phyloP scores from a whole-genome alignment of 1,140 invertebrate species.

The Acromyrmex charruanus region DNA sequence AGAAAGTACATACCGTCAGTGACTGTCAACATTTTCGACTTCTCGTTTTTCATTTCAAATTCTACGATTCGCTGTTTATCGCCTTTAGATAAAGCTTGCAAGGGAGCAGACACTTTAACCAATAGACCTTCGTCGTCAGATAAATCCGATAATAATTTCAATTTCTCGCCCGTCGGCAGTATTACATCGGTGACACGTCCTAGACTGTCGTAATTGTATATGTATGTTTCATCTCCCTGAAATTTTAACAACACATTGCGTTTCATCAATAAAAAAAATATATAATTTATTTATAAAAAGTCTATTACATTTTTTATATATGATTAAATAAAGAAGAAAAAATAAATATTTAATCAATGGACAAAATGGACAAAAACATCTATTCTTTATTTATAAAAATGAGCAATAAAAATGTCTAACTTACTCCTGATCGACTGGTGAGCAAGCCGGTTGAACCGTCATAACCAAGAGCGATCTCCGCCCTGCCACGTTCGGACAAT shows the following conservation, averaged over 20 bases:
- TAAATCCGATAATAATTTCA: slow-evolving; percentile 92
- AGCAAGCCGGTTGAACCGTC: slow-evolving; percentile 93
- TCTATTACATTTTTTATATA: background rate
- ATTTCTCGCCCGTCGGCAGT: slow-evolving; percentile 95
- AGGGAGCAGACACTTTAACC: slow-evolving; percentile 88
- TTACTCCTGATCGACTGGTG: slow-evolving; percentile 92
- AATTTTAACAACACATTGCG: slow-evolving; percentile 70
- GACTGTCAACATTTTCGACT: slow-evolving; percentile 87
- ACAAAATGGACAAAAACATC: background rate
- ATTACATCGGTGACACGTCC: slow-evolving; percentile 94
- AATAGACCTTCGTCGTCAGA: slow-evolving; percentile 91
- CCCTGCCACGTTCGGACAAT: slow-evolving; percentile 92
- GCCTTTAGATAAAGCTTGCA: slow-evolving; percentile 83
- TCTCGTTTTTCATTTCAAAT: slow-evolving; percentile 88
- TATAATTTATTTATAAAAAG: slow-evolving; percentile 2
- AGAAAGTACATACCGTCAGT: slow-evolving; percentile 85
- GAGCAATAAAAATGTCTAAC: slow-evolving; percentile 11
- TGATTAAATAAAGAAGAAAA: background rate
- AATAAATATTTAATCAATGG: background rate
- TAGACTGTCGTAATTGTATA: slow-evolving; percentile 95
- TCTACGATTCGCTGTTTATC: slow-evolving; percentile 83
- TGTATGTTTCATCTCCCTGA: slow-evolving; percentile 94
- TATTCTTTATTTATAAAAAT: slow-evolving; percentile 12
- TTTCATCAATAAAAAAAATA: background rate
- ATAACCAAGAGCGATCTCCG: slow-evolving; percentile 94